Base-by-base conservation (phyloP, 1,140 invertebrate species). In the Halesus radiatus region DNA sequence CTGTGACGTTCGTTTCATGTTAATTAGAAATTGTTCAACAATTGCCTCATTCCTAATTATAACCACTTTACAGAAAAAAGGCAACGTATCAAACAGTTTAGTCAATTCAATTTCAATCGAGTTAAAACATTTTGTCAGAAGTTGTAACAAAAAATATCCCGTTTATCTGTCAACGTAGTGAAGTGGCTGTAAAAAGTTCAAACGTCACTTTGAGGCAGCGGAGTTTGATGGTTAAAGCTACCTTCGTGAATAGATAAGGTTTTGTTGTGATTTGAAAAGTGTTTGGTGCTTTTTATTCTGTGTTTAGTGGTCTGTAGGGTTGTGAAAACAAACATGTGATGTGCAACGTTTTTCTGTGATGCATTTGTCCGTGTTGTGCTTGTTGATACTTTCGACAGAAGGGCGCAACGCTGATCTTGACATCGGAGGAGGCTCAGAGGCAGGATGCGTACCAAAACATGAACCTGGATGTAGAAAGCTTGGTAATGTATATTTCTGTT, bases 391-490 rank as follows among this genome's bases (percentile, higher is more conserved):
- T 70, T 20, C 50, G 32, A 52, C 53, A 60, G 68, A 52, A 50
- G 60, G 37, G 68, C 70, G 68, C 53, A 70, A 66, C 56, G 22
- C 66, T 29, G 64, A 60, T 74, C 37, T 29, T 73, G 74, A 75
- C 53, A 66, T 58, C 66, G 79, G 78, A 76, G 77, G 81, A 77
- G 78, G 56, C 45, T 56, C 74, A 16, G 79, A 74, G 62, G 32
- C 74, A 78, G 50, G 76, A 83, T 83, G 82, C 76, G 68, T 58
- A 70, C 66, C 76, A 87, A 88, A 88, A 88, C 86, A 89, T 89
- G 88, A 89, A 88, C 84, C 76, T 82, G 80, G 88, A 89, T 88
- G 88, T 87, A 77, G 88, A 89, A 85, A 88, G 88, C 85, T 88
- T 89, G 87, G 88, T 89, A 87, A 86, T 86, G 87, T 82, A 56